These are phyloP conservation scores for Scaptomyza tumidula DNA, from an alignment of 2,888 invertebrate species.

Conservation along the genomic window DNA sequence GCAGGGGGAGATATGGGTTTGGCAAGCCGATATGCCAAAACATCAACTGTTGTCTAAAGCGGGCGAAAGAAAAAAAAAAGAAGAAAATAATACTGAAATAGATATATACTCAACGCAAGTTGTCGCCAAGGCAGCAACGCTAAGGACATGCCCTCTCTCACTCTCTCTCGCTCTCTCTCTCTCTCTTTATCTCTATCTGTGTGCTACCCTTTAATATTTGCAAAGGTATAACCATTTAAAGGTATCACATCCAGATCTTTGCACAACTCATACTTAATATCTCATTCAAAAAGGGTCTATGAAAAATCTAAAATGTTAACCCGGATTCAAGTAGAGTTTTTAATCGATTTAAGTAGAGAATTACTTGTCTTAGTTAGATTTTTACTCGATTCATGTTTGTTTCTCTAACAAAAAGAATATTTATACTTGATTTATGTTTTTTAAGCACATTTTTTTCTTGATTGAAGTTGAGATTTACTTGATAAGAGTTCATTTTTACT, in stretches of 20 bases:
- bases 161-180: constrained; percentile 2
- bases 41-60: constrained; percentile 62
- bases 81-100: constrained; percentile 59
- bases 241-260: not conserved
- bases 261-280: too few relatives aligned
- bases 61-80: constrained; percentile 21
- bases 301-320: too few relatives aligned
- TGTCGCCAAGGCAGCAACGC: constrained; percentile 52
- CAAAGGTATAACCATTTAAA: not conserved
- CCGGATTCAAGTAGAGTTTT: too few relatives aligned
- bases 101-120: constrained; percentile 61
- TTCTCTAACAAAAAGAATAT: too few relatives aligned
- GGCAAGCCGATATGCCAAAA: constrained; percentile 53
- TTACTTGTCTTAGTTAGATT: too few relatives aligned
- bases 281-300: too few relatives aligned
- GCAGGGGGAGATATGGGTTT: constrained; percentile 24
- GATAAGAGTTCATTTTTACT: too few relatives aligned
- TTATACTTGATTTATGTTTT: too few relatives aligned
- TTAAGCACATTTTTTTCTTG: too few relatives aligned
- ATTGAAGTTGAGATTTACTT: not conserved
- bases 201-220: not conserved
- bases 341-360: too few relatives aligned
- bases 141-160: not conserved
- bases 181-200: not conserved
- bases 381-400: too few relatives aligned